Evolutionary conservation across 2,888 invertebrate genomes (phyloP).

Genomic region (Mamestra brassicae): DNA sequence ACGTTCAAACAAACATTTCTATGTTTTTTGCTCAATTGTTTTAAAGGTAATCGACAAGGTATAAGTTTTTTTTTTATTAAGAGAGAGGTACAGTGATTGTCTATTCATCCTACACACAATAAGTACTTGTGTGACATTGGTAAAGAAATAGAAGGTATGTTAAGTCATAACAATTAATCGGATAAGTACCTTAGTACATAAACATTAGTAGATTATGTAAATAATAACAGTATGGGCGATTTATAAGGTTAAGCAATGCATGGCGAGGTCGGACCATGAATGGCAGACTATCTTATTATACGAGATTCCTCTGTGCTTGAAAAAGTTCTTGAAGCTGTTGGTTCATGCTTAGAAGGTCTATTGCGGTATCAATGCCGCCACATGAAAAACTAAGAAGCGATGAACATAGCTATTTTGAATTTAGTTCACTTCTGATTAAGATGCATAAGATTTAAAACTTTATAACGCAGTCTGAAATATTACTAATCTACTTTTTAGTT

Average conservation of each 20-base stretch:
- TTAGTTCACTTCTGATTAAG: conserved; percentile 32
- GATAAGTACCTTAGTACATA: neutral
- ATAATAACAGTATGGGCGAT: too few species aligned
- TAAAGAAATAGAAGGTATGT: neutral
- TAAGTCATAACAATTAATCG: neutral
- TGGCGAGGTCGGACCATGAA: too few species aligned
- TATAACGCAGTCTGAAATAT: conserved; percentile 1
- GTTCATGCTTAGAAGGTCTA: too few species aligned
- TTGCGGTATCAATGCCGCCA: too few species aligned
- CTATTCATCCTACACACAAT: neutral
- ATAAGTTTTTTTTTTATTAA: neutral
- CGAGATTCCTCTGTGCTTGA: too few species aligned
- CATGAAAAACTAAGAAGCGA: too few species aligned
- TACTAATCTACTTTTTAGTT: neutral
- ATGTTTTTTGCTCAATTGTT: conserved; percentile 40
- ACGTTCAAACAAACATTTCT: conserved; percentile 28
- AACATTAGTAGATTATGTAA: neutral
- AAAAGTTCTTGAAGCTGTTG: too few species aligned
- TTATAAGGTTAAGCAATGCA: too few species aligned
- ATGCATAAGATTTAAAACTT: conserved; percentile 18
- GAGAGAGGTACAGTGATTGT: conserved; percentile 18
- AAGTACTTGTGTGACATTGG: neutral
- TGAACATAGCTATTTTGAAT: conserved; percentile 35
- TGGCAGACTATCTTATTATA: too few species aligned
- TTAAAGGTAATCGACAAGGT: conserved; percentile 6